Evolutionary conservation across 1,140 invertebrate species (phyloP), one percentile per base, ranked within the genome.

Genomic region (Platyscapa corneri): DNA sequence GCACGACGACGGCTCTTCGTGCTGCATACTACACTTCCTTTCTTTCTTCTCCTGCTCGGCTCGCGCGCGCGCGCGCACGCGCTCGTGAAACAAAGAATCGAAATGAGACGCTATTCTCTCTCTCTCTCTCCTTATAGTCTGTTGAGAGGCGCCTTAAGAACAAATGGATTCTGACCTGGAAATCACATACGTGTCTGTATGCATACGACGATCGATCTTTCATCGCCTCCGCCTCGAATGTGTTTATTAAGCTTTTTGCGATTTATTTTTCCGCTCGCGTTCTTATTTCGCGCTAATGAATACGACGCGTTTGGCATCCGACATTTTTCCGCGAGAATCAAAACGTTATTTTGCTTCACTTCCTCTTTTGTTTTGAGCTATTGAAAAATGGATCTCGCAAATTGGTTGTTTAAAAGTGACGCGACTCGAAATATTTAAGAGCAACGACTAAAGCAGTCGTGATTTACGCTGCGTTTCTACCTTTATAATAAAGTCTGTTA

Each of bases 111-210:
- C 32, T 72, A 37, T 72, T 72, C 34, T 72, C 34, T 60, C 56
- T 64, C 12, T 72, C 34, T 72, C 34, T 60, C 56, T 64, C 12
- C 60, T 67, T 67, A 67, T 34, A 67, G 64, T 67, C 64, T 67
- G 64, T 67, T 67, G 82, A 67, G 82, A 83, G 82, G 64, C 64
- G 74, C 82, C 82, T 75, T 56, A 72, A 76, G 72, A 83, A 76
- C 82, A 83, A 83, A 83, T 83, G 72, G 72, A 83, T 83, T 39
- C 82, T 83, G 82, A 83, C 82, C 82, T 83, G 82, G 49, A 83
- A 83, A 75, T 76, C 82, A 49, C 46, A 34, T 53, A 49, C 65
- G 42, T 60, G 70, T 60, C 46, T 14, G 67, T 39, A 27, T 49
- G 56, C 49, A 46, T 37, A 34, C 18, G 30, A 30, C 49, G 49